Evolutionary conservation across 2,888 invertebrate genomes (phyloP).

Genomic region (Rhynchonema sp.): DNA sequence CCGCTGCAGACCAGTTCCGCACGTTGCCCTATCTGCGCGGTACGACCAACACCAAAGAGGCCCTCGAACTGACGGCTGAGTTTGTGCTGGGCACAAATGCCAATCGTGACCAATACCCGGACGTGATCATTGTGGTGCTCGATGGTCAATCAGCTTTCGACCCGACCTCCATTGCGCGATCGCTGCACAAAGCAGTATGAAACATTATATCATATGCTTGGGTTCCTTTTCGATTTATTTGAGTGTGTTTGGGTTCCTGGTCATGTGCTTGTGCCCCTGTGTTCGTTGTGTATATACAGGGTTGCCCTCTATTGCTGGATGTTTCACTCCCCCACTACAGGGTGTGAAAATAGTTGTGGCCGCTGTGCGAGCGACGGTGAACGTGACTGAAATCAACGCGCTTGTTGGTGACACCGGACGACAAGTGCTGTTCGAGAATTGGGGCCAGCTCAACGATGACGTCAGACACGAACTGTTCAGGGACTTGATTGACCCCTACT

Average conservation of each 20-base stretch:
- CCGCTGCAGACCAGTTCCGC: not conserved
- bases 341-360: no score
- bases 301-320: no score
- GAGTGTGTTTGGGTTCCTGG: no score
- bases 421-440: not conserved
- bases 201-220: no score
- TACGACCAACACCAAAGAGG: not conserved
- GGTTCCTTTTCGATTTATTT: no score
- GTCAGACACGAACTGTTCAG: not conserved
- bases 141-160: not conserved
- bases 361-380: no score
- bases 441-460: not conserved
- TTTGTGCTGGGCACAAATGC: not conserved
- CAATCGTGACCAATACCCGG: not conserved
- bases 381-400: not conserved
- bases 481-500: not conserved
- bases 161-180: not conserved
- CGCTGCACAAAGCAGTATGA: not conserved
- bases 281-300: no score
- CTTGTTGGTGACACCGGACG: not conserved
- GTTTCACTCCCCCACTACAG: no score
- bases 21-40: not conserved
- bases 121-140: not conserved
- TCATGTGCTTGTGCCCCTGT: no score
- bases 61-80: not conserved